phyloP scores from a whole-genome alignment of 2,113 vertebrate species.

The Pseudorectes ferrugineus region DNA sequence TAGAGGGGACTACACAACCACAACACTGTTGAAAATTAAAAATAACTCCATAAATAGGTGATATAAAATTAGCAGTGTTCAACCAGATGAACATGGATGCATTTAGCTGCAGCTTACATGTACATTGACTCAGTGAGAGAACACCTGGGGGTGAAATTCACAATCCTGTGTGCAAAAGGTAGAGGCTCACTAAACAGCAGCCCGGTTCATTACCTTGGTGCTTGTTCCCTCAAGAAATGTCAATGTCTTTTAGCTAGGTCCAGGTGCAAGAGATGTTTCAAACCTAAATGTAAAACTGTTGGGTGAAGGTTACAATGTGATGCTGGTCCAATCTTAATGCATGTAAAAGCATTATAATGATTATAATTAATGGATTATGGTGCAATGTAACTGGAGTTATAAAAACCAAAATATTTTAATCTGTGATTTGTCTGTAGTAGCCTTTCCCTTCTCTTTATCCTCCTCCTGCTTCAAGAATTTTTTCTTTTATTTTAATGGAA shows the following conservation, averaged over 20 bases:
- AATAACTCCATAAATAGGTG: conserved; percentile 8
- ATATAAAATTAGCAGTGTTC: background rate
- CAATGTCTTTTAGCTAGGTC: background rate
- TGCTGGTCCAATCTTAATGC: background rate
- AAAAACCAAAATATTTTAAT: background rate
- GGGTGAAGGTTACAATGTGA: background rate
- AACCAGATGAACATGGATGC: background rate
- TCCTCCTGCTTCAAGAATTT: background rate
- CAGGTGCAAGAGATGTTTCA: background rate
- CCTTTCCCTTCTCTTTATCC: background rate
- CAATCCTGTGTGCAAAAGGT: background rate
- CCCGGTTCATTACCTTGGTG: background rate
- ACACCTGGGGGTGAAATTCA: background rate
- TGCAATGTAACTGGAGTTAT: background rate
- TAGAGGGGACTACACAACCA: background rate
- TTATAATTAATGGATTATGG: background rate
- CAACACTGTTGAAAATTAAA: conserved; percentile 16
- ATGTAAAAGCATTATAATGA: background rate
- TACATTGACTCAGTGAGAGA: background rate
- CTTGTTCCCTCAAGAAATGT: background rate
- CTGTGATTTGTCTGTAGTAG: background rate
- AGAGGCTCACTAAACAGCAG: background rate
- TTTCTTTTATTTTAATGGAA: background rate
- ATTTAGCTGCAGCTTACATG: background rate
- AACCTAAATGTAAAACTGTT: background rate